Conservation (phyloP, 2,888 invertebrate genomes). For the Oscheius sp. region DNA sequence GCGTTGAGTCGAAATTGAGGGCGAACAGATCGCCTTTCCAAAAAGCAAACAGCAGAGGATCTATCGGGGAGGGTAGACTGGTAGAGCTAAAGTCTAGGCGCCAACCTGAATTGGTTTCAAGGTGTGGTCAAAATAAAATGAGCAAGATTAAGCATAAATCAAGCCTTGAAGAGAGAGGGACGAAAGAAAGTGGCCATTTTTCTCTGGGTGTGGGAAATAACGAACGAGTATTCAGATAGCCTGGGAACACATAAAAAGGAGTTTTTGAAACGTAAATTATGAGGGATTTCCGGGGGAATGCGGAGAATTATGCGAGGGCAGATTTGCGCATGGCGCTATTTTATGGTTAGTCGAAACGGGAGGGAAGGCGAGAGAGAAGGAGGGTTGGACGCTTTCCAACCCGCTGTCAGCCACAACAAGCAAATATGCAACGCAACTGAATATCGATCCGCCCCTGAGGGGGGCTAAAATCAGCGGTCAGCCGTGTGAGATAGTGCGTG, state of each 20-base stretch:
- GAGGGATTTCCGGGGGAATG: neutral
- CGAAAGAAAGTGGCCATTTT: too few species aligned
- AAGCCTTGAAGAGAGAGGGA: too few species aligned
- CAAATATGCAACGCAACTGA: slow-evolving; percentile 39
- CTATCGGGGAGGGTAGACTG: slow-evolving; percentile 3
- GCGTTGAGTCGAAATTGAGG: slow-evolving; percentile 38
- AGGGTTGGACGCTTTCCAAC: slow-evolving; percentile 32
- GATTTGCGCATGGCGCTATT: slow-evolving; percentile 31
- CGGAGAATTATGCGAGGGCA: slow-evolving; percentile 15
- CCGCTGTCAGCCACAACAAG: slow-evolving; percentile 39
- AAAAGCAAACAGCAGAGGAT: slow-evolving; percentile 22
- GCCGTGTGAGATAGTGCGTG: slow-evolving; percentile 32
- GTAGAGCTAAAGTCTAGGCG: neutral
- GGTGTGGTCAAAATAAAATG: slow-evolving; percentile 1
- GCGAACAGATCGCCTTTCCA: slow-evolving; percentile 36
- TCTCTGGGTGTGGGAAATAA: neutral
- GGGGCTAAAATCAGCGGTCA: slow-evolving; percentile 37
- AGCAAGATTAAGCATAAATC: too few species aligned
- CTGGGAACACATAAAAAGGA: neutral
- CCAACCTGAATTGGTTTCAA: slow-evolving; percentile 21
- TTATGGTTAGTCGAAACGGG: slow-evolving; percentile 33
- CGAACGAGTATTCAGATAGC: neutral
- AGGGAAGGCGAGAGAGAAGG: neutral
- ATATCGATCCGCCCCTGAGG: slow-evolving; percentile 35
- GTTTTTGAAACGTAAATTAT: neutral